Percentiles rank a stretch among this genome's conserved stretches.
phyloP scores from a whole-genome alignment of 2,797 vertebrate species.

The Oryzias sinensis region DNA sequence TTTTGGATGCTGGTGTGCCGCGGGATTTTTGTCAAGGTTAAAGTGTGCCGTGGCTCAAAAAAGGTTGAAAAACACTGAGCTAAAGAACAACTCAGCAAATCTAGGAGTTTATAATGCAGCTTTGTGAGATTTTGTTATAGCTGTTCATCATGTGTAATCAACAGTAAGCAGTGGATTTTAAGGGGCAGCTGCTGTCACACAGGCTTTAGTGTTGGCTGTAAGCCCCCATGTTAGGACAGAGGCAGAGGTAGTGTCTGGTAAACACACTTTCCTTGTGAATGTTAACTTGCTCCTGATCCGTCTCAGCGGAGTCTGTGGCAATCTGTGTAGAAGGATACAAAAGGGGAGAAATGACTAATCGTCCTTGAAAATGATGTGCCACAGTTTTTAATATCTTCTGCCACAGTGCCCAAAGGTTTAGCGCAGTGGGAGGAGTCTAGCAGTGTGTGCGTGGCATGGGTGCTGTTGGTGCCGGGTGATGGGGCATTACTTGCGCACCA shows the following conservation, averaged over 20 bases:
- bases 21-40: too few species aligned
- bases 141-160: slow-evolving; percentile 33
- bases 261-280: slow-evolving; percentile 39
- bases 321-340: slow-evolving; percentile 66
- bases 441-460: slow-evolving; percentile 46
- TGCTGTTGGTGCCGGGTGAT: slow-evolving; percentile 63
- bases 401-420: slow-evolving; percentile 67
- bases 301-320: slow-evolving; percentile 42
- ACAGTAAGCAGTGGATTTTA: slow-evolving; percentile 38
- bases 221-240: slow-evolving; percentile 17
- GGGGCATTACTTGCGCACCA: slow-evolving; percentile 76
- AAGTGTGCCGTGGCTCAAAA: too few species aligned
- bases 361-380: slow-evolving; percentile 73
- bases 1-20: too few species aligned
- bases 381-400: slow-evolving; percentile 70
- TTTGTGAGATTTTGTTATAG: slow-evolving; percentile 15
- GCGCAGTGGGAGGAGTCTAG: slow-evolving; percentile 48
- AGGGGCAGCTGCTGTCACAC: slow-evolving; percentile 25
- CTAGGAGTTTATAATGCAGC: not conserved
- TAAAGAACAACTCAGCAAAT: slow-evolving; percentile 1
- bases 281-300: slow-evolving; percentile 33
- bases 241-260: slow-evolving; percentile 30
- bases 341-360: slow-evolving; percentile 65
- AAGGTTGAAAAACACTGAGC: too few species aligned
- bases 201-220: slow-evolving; percentile 35